Evolutionary conservation across 2,797 vertebrate species (phyloP).

Genomic region (Gymnothorax reevesii): DNA sequence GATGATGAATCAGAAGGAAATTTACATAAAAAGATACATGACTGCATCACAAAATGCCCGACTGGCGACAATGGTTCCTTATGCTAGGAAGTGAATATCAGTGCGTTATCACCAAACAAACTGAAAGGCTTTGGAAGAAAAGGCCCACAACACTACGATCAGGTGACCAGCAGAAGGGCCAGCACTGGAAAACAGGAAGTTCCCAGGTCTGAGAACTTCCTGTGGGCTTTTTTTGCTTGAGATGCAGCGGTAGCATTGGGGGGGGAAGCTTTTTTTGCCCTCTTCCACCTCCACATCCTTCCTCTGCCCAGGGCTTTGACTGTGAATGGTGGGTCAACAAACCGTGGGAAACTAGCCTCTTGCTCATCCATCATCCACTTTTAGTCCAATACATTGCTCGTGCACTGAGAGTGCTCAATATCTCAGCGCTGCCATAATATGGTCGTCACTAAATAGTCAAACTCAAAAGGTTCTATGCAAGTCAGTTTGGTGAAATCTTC

Average conservation of each 20-base stretch:
- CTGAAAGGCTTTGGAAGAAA: conserved; percentile 59
- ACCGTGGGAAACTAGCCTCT: conserved; percentile 72
- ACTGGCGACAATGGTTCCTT: too few relatives aligned
- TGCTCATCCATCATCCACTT: not conserved
- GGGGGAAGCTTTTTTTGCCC: conserved; percentile 42
- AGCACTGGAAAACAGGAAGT: conserved; percentile 73
- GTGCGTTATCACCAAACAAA: not conserved
- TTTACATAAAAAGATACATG: too few relatives aligned
- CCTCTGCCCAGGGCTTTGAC: conserved; percentile 50
- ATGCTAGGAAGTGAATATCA: too few relatives aligned
- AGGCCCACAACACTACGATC: conserved; percentile 29
- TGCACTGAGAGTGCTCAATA: conserved; percentile 43
- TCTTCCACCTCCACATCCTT: conserved; percentile 68
- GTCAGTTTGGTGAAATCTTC: too few relatives aligned
- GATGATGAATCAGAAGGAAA: too few relatives aligned
- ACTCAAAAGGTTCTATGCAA: too few relatives aligned
- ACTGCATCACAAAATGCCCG: too few relatives aligned
- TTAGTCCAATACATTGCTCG: too few relatives aligned
- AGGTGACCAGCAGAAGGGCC: conserved; percentile 57
- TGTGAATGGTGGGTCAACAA: conserved; percentile 44
- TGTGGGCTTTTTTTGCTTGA: conserved; percentile 64
- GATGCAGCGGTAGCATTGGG: conserved; percentile 49
- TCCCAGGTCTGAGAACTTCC: conserved; percentile 75
- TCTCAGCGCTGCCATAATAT: conserved; percentile 36
- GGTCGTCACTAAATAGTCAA: too few relatives aligned